Percentiles rank a stretch among this genome's conserved stretches.
These are phyloP conservation scores for Sarcophaga subvicina DNA, from an alignment of 2,888 invertebrate genomes.

Conservation along the genomic window DNA sequence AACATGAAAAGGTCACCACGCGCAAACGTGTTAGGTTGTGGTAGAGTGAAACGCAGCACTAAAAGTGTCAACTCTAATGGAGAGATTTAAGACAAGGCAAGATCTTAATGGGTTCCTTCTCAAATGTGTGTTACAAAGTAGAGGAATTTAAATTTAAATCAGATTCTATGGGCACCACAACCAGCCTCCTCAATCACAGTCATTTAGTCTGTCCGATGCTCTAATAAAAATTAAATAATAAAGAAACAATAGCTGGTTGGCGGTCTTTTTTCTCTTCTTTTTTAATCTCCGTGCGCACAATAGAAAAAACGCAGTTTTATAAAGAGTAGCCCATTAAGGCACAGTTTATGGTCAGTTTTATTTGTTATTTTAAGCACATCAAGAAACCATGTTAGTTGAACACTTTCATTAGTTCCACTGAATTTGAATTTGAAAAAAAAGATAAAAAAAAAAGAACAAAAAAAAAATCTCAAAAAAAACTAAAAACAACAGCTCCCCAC, in stretches of 20 bases:
- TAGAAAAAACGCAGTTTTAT: neutral
- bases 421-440: conserved; percentile 51
- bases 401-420: conserved; percentile 69
- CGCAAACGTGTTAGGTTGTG: conserved; percentile 3
- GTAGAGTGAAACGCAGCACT: conserved; percentile 38
- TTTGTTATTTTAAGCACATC: conserved; percentile 47
- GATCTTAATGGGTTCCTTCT: neutral
- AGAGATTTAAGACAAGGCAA: conserved; percentile 62
- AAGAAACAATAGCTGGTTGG: conserved; percentile 19
- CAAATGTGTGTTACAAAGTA: conserved; percentile 46
- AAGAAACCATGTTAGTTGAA: conserved; percentile 61
- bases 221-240: conserved; percentile 41
- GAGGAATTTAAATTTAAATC: conserved; percentile 45
- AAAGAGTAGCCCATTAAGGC: conserved; percentile 55
- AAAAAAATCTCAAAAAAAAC: too few species aligned
- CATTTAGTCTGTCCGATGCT: neutral
- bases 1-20: conserved; percentile 34
- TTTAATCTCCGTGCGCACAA: conserved; percentile 45
- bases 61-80: conserved; percentile 69
- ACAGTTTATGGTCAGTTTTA: conserved; percentile 62
- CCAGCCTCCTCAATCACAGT: neutral
- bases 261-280: conserved; percentile 25
- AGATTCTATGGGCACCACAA: conserved; percentile 38
- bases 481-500: neutral
- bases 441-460: too few species aligned